Evolutionary conservation across 2,888 invertebrate species (phyloP).

Genomic region (Auanema freiburgensis): DNA sequence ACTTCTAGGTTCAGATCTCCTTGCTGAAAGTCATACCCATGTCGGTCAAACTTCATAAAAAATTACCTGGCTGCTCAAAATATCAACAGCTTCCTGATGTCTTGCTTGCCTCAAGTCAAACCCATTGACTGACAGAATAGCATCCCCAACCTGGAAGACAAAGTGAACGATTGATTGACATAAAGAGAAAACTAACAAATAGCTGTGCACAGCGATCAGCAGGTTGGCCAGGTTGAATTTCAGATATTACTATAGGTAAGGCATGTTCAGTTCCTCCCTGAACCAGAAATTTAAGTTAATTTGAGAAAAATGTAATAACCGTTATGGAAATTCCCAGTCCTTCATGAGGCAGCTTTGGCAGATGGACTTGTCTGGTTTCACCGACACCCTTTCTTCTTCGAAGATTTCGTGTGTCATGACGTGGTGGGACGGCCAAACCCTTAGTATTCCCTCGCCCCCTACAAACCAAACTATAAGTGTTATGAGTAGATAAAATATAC

Average conservation of each 20-base stretch:
- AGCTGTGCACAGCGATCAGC: constrained; percentile 73
- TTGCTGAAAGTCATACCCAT: constrained; percentile 64
- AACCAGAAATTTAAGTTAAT: constrained; percentile 17
- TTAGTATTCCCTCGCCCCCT: constrained; percentile 50
- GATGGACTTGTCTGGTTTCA: constrained; percentile 70
- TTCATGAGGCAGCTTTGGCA: constrained; percentile 77
- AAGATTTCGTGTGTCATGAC: constrained; percentile 30
- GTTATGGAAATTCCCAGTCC: constrained; percentile 84
- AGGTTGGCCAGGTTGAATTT: constrained; percentile 78
- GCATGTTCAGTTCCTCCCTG: constrained; percentile 85
- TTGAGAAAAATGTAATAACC: constrained; percentile 66
- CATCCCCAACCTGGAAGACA: constrained; percentile 78
- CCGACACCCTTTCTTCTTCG: constrained; percentile 65
- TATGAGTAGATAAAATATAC: constrained; percentile 38
- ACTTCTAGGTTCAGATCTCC: constrained; percentile 79
- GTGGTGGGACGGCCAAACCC: constrained; percentile 39
- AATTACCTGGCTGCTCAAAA: constrained; percentile 76
- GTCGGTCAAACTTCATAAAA: not conserved
- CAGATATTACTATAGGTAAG: constrained; percentile 79
- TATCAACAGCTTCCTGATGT: constrained; percentile 80
- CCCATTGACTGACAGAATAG: constrained; percentile 80
- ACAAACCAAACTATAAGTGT: constrained; percentile 11
- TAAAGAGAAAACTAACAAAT: constrained; percentile 8
- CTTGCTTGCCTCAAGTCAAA: constrained; percentile 78
- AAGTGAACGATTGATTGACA: constrained; percentile 46